Percentiles rank a stretch among this genome's conserved stretches.
phyloP scores from a whole-genome alignment of 2,113 vertebrate species.

The Ardeotis arabs region DNA sequence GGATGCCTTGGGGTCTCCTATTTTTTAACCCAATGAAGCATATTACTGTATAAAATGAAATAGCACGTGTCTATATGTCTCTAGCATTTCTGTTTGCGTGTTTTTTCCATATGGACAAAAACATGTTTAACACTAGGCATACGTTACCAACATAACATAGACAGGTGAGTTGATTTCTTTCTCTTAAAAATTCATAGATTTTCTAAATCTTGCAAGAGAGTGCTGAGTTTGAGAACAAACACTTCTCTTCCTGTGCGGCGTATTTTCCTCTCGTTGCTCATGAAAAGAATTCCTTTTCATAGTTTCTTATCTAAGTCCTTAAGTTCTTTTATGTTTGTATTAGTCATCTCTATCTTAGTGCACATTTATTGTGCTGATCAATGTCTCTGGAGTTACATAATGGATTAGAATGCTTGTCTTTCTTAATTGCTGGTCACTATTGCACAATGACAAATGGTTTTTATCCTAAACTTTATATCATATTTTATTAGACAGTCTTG shows the following conservation, averaged over 20 bases:
- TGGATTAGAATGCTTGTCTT: background rate
- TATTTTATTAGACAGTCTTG: background rate
- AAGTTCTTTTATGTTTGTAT: background rate
- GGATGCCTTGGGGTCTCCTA: background rate
- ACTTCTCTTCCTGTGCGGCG: background rate
- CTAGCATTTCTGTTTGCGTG: background rate
- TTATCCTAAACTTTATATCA: background rate
- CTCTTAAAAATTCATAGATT: background rate
- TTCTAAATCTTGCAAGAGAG: background rate
- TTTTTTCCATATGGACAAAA: background rate
- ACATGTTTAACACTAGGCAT: background rate
- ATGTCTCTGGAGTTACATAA: background rate
- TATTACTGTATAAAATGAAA: background rate
- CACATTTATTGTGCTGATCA: background rate
- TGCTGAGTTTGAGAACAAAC: background rate
- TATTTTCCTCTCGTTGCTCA: background rate
- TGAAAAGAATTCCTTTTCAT: background rate
- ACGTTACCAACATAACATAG: background rate
- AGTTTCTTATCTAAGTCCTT: background rate
- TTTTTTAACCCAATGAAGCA: background rate
- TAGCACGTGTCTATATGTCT: background rate
- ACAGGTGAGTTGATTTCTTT: background rate
- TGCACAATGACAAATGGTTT: background rate
- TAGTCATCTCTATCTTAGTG: background rate
- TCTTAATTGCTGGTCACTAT: background rate